Percentiles rank a stretch among this genome's conserved stretches.
Conservation (phyloP, 2,113 vertebrate genomes). For the Zosterops borbonicus region DNA sequence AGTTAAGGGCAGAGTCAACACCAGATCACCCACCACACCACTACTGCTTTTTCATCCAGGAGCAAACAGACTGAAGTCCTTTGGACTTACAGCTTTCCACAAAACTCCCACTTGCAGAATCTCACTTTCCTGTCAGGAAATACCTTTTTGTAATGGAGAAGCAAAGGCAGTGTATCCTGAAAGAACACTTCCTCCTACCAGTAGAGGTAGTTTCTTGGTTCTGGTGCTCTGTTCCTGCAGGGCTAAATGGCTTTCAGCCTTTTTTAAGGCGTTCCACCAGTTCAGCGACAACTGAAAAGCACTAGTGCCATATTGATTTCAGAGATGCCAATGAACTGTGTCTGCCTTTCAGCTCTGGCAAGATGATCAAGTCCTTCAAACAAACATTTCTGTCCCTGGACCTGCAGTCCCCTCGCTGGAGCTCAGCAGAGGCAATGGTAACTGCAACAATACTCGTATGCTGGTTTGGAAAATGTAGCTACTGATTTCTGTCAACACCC, state of each 20-base stretch:
- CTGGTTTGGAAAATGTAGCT: not conserved
- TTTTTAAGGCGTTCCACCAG: not conserved
- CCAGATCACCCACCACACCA: not conserved
- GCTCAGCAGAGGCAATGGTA: not conserved
- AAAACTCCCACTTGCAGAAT: not conserved
- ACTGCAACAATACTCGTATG: fast-evolving
- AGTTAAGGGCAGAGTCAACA: not conserved
- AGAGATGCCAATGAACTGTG: not conserved
- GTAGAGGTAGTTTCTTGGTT: not conserved
- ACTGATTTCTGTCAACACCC: not conserved
- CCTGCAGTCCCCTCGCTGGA: conserved; percentile 57
- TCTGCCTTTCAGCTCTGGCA: conserved; percentile 17
- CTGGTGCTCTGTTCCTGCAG: not conserved
- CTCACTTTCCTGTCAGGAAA: not conserved
- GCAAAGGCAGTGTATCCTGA: fast-evolving
- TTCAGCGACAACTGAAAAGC: not conserved
- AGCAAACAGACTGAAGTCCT: not conserved
- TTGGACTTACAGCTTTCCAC: not conserved
- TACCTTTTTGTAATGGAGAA: not conserved
- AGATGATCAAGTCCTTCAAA: conserved; percentile 68
- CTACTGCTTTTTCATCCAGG: not conserved
- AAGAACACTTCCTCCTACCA: not conserved
- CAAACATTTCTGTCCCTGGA: conserved; percentile 56
- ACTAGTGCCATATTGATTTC: fast-evolving
- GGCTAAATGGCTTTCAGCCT: not conserved